Evolutionary conservation across 2,888 invertebrate species (phyloP).

Genomic region (Chrysomela aeneicollis): DNA sequence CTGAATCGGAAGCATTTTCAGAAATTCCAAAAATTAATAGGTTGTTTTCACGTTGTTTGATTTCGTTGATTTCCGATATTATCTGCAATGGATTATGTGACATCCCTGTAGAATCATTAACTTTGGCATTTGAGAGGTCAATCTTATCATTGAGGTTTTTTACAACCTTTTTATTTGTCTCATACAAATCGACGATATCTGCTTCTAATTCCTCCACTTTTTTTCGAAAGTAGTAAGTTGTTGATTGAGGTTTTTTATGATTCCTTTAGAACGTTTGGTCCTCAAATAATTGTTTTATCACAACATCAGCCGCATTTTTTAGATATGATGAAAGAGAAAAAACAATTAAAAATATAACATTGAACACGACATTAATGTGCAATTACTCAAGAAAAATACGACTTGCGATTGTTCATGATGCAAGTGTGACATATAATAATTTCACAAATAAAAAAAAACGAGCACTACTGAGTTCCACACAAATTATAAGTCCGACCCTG

Average conservation of each 20-base stretch:
- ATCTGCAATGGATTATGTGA: conserved; percentile 1
- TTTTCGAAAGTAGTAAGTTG: not conserved
- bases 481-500: no score
- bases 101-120: conserved; percentile 12
- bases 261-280: not conserved
- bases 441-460: no score
- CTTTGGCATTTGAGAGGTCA: conserved; percentile 11
- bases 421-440: no score
- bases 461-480: no score
- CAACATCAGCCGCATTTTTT: conserved; percentile 8
- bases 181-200: not conserved
- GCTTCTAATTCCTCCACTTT: not conserved
- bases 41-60: conserved; percentile 18
- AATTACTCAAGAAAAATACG: no score
- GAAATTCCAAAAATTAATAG: conserved; percentile 10
- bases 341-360: no score
- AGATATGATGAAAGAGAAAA: no score
- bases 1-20: not conserved
- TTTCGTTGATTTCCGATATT: conserved; percentile 9
- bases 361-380: no score
- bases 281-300: conserved; percentile 7
- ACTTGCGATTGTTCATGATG: no score
- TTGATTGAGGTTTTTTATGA: not conserved
- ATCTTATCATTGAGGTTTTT: conserved; percentile 16
- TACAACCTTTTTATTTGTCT: conserved; percentile 9